These are phyloP conservation scores for Vimba vimba DNA, from an alignment of 2,113 vertebrate species.

Conservation along the genomic window DNA sequence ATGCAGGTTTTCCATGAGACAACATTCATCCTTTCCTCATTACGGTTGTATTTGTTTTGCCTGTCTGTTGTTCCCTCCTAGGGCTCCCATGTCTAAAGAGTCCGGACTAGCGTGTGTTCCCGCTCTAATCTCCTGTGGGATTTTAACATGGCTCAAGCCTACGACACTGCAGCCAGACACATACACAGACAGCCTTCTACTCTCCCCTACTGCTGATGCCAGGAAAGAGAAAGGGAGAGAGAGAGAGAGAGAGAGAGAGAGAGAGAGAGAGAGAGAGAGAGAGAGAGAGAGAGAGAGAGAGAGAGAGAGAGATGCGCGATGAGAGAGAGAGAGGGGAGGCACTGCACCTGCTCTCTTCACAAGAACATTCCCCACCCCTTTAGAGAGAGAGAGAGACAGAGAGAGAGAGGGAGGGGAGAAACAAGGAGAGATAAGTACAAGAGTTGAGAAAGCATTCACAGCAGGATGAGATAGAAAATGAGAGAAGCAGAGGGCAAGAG, in stretches of 20 bases:
- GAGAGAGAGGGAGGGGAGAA: constrained; percentile 37
- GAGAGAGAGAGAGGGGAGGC: constrained; percentile 71
- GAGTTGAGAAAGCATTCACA: constrained; percentile 37
- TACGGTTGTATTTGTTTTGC: constrained; percentile 4
- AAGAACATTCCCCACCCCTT: constrained; percentile 40
- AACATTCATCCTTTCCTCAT: constrained; percentile 37
- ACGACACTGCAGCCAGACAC: constrained; percentile 38
- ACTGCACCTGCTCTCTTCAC: constrained; percentile 59
- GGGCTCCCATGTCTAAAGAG: constrained; percentile 32
- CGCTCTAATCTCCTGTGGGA: constrained; percentile 40
- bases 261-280: constrained; percentile 59
- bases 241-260: constrained; percentile 66
- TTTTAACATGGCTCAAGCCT: constrained; percentile 45
- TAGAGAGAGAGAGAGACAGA: constrained; percentile 23
- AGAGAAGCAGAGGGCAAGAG: constrained; percentile 37
- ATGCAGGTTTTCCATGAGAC: constrained; percentile 44
- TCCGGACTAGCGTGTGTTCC: constrained; percentile 30
- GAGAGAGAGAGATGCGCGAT: constrained; percentile 60
- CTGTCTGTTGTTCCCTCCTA: constrained; percentile 1
- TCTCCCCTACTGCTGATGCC: constrained; percentile 65
- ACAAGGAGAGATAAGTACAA: constrained; percentile 22
- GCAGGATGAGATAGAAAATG: constrained; percentile 36
- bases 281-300: constrained; percentile 68
- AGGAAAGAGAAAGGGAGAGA: constrained; percentile 67
- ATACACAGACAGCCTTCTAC: constrained; percentile 52